A percentile compares a stretch with the other conserved stretches of the same genome.
Conservation (phyloP, 2,888 invertebrate species). For the Sminthurinus aureus region DNA sequence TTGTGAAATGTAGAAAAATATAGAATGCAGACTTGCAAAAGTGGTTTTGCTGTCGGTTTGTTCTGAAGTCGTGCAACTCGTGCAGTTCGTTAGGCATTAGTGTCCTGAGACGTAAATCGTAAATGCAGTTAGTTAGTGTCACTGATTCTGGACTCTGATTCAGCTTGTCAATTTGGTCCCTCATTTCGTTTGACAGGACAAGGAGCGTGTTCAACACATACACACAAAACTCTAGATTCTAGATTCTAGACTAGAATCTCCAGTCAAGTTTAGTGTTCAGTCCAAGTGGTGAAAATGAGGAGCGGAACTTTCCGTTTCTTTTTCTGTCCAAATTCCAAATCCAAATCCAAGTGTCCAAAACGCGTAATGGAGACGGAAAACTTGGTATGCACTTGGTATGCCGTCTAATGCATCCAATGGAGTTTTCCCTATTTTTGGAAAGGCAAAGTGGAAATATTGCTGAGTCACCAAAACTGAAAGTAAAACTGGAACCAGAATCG, state of each 20-base stretch:
- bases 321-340: background rate
- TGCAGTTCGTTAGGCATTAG: too few relatives aligned
- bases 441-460: slow-evolving; percentile 26
- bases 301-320: slow-evolving; percentile 5
- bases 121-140: slow-evolving; percentile 4
- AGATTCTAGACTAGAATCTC: background rate
- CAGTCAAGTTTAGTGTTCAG: too few relatives aligned
- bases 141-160: slow-evolving; percentile 15
- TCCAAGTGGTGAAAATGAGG: slow-evolving; percentile 7
- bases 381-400: background rate
- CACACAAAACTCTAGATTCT: background rate
- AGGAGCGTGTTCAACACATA: background rate
- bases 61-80: too few relatives aligned
- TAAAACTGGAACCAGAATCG: background rate
- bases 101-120: background rate
- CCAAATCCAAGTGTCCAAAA: background rate
- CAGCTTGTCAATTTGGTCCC: slow-evolving; percentile 16
- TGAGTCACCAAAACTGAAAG: slow-evolving; percentile 1
- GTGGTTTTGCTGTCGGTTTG: too few relatives aligned
- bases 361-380: background rate
- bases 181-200: slow-evolving; percentile 23
- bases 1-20: too few relatives aligned
- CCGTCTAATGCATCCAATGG: too few relatives aligned
- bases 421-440: too few relatives aligned
- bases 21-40: too few relatives aligned